Base-by-base conservation (phyloP, 2,113 vertebrate species). In the Chlorodrepanis virens region DNA sequence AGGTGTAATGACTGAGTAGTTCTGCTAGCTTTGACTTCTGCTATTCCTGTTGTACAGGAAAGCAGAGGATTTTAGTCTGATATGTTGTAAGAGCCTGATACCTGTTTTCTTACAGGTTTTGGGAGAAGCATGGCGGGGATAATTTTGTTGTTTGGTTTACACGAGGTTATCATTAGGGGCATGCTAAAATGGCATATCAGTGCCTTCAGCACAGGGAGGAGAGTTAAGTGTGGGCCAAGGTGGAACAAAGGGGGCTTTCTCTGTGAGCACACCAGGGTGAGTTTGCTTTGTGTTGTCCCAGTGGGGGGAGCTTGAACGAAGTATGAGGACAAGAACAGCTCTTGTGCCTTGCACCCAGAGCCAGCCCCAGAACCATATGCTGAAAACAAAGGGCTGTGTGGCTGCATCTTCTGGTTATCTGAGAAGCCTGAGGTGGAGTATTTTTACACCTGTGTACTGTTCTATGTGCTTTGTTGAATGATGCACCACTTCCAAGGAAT, bases 21-120 rank as follows among this genome's bases (percentile, higher is more conserved):
- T 94, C 42, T 82, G 24, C 56, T 82, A 23, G 28, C 6, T 60
- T 93, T 96, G 69, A 76, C 53, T 79, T 47, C 45, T 87, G 35
- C 47, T 72, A 3, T 53, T 78, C 44, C 49, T 89, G 23, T 72
- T 78, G 40, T 23, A 89, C 37, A 76, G 53, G n/a, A 76, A 64
- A 79, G 28, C 15, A 57, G 45, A 63, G 44, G 18, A 31, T 82
- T 82, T 90, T 85, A 44, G 31, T 89, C 11, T 76, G 40, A 31
- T 42, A 27, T 74, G 11, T 54, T 77, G 13, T 53, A 33, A 74
- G 42, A 61, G 37, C 72, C 45, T 7, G 6, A 52, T 28, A 39
- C 70, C 50, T 70, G 21, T 53, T 80, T 83, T 70, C 72, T 92
- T 77, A 33, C 42, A 70, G 23, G 31, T 89, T 91, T 82, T 45